A percentile compares a stretch with the other conserved stretches of the same genome.
These are phyloP conservation scores for Siniperca obscura DNA, from an alignment of 2,797 vertebrate species.

Conservation along the genomic window DNA sequence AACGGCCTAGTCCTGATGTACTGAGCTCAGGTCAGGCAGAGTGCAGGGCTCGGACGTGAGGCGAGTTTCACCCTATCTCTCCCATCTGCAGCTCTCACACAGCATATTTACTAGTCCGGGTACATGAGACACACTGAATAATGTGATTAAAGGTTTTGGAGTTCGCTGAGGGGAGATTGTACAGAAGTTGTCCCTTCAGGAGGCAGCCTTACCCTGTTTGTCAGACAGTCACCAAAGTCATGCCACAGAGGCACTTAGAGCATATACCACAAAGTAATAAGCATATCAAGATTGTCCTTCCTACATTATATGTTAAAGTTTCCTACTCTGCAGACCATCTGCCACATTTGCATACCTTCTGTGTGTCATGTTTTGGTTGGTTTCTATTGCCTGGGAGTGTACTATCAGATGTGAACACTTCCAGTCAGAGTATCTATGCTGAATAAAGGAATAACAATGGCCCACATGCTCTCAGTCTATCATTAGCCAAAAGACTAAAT, in stretches of 20 bases:
- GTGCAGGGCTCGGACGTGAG: slow-evolving; percentile 74
- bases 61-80: slow-evolving; percentile 67
- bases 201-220: slow-evolving; percentile 53
- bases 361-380: slow-evolving; percentile 61
- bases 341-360: slow-evolving; percentile 33
- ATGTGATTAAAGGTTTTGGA: slow-evolving; percentile 78
- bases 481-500: slow-evolving; percentile 84
- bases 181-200: slow-evolving; percentile 60
- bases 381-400: slow-evolving; percentile 43
- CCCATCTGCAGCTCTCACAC: slow-evolving; percentile 76
- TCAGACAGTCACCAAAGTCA: slow-evolving; percentile 57
- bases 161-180: slow-evolving; percentile 41
- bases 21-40: slow-evolving; percentile 81
- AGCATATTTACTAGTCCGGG: slow-evolving; percentile 55
- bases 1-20: slow-evolving; percentile 78
- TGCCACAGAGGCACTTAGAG: slow-evolving; percentile 42
- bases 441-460: slow-evolving; percentile 73
- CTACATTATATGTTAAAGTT: background rate
- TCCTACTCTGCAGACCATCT: slow-evolving; percentile 21
- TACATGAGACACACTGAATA: slow-evolving; percentile 74
- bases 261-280: slow-evolving; percentile 35
- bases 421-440: slow-evolving; percentile 62
- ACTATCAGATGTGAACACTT: slow-evolving; percentile 71
- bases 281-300: slow-evolving; percentile 45
- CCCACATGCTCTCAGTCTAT: slow-evolving; percentile 78